Evolutionary conservation across 2,113 vertebrate species (phyloP).

Genomic region (Dicentrarchus labrax): DNA sequence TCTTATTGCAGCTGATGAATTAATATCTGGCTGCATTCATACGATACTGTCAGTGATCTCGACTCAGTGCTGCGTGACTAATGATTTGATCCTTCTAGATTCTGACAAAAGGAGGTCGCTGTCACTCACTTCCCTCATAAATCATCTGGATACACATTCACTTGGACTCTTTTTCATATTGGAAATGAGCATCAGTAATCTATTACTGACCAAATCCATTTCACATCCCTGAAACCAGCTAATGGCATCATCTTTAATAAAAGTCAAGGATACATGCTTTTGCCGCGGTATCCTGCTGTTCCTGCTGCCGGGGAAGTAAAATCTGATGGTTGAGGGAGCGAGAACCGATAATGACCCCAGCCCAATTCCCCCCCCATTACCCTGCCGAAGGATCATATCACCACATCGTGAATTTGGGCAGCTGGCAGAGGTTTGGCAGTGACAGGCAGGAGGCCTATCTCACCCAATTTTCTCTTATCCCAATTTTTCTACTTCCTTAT

Average conservation of each 20-base stretch:
- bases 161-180: neutral
- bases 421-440: constrained; percentile 16
- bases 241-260: constrained; percentile 1
- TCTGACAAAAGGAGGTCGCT: constrained; percentile 9
- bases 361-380: neutral
- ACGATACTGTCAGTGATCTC: constrained; percentile 29
- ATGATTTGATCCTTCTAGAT: constrained; percentile 12
- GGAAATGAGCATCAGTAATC: neutral
- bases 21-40: constrained; percentile 23
- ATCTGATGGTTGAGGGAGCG: constrained; percentile 3
- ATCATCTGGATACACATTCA: constrained; percentile 3
- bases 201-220: neutral
- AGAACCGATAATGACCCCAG: constrained; percentile 23
- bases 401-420: too few species aligned
- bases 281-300: neutral
- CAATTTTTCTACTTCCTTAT: neutral
- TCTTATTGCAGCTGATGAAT: constrained; percentile 9
- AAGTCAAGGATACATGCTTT: neutral
- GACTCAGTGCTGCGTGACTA: constrained; percentile 14
- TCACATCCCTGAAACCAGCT: constrained; percentile 1
- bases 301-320: constrained; percentile 19
- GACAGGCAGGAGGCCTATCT: neutral
- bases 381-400: too few species aligned
- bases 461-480: neutral
- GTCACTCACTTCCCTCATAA: constrained; percentile 3